phyloP scores from a whole-genome alignment of 2,888 invertebrate genomes.

The Eupithecia subumbrata region DNA sequence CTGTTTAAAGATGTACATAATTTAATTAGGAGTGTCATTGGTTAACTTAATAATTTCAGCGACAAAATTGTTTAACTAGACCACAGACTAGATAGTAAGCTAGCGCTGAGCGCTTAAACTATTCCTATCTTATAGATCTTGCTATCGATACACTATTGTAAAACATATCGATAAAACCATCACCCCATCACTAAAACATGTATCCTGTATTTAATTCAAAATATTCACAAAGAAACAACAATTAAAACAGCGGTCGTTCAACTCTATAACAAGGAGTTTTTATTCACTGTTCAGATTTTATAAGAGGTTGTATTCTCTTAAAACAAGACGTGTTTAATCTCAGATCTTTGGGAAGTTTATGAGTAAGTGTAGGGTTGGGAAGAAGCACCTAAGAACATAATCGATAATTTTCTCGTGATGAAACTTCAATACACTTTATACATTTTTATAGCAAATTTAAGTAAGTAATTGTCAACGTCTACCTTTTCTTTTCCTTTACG shows the following conservation, averaged over 20 bases:
- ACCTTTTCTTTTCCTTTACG: no score
- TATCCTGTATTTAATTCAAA: slow-evolving; percentile 28
- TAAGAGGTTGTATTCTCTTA: slow-evolving; percentile 20
- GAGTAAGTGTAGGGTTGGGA: slow-evolving; percentile 27
- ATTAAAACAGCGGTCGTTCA: slow-evolving; percentile 41
- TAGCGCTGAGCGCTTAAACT: no score
- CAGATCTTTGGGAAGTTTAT: slow-evolving; percentile 19
- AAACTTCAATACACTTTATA: not conserved
- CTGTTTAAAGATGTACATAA: no score
- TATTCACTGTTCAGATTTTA: slow-evolving; percentile 25
- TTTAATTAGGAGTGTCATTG: no score
- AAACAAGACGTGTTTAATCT: slow-evolving; percentile 28
- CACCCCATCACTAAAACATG: slow-evolving; percentile 21
- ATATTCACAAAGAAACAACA: slow-evolving; percentile 35
- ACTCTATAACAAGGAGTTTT: slow-evolving; percentile 34
- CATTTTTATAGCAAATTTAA: not conserved
- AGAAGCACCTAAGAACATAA: not conserved
- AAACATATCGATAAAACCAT: slow-evolving; percentile 9
- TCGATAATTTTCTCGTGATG: not conserved
- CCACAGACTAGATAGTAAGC: no score
- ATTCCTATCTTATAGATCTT: no score
- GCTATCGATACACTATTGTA: not conserved
- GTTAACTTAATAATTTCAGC: no score
- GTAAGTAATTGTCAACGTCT: not conserved
- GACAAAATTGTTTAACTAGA: no score